Percentiles rank a stretch among this genome's conserved stretches.
These are phyloP conservation scores for Brachyhypopomus gauderio DNA, from an alignment of 2,113 vertebrate genomes.

Conservation along the genomic window DNA sequence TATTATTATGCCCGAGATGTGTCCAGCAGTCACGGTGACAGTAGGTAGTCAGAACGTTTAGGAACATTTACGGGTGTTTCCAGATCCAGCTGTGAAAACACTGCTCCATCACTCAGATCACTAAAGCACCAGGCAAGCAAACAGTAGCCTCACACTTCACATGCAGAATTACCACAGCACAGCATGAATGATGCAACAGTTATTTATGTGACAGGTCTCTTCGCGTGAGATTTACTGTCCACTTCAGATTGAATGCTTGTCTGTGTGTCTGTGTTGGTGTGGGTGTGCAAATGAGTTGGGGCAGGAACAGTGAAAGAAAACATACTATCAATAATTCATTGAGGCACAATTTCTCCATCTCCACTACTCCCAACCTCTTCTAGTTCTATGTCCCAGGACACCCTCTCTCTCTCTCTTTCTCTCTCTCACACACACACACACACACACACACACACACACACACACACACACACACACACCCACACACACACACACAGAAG, in stretches of 20 bases:
- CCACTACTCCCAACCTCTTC: not conserved
- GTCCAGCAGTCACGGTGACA: not conserved
- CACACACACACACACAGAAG: conserved; percentile 15
- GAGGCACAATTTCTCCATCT: conserved; percentile 27
- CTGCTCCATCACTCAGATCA: not conserved
- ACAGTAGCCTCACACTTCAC: not conserved
- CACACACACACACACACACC: conserved; percentile 1
- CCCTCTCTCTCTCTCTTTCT: not conserved
- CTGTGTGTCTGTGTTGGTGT: not conserved
- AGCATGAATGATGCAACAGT: not conserved
- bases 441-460: conserved; percentile 22
- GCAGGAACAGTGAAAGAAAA: conserved; percentile 9
- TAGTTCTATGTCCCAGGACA: not conserved
- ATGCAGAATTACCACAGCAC: not conserved
- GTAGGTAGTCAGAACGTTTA: not conserved
- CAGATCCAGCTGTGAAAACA: not conserved
- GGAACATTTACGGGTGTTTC: not conserved
- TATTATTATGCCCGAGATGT: not conserved
- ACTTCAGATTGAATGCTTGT: not conserved
- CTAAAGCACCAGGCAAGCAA: not conserved
- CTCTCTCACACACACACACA: conserved; percentile 1
- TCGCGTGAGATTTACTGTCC: conserved; percentile 2
- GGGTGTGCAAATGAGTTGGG: not conserved
- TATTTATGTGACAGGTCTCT: not conserved
- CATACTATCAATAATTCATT: conserved; percentile 37